A percentile compares a stretch with the other conserved stretches of the same genome.
Evolutionary conservation across 2,797 vertebrate genomes (phyloP).

Genomic region (Bucorvus abyssinicus): DNA sequence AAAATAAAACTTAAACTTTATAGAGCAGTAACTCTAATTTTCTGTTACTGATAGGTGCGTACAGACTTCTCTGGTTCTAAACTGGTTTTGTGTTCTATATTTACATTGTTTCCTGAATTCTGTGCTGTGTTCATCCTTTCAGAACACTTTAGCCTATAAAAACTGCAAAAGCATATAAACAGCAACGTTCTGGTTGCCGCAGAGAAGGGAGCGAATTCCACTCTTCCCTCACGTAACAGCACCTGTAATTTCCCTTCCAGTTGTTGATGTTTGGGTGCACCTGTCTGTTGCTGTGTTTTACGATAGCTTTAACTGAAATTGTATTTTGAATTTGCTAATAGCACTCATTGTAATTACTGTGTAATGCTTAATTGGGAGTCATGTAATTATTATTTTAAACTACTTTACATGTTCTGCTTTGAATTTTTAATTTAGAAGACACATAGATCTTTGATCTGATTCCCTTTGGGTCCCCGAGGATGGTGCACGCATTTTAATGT

Average conservation of each 20-base stretch:
- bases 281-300: slow-evolving; percentile 42
- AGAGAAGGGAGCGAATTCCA: background rate
- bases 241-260: slow-evolving; percentile 8
- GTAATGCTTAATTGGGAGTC: slow-evolving; percentile 63
- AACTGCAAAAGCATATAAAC: background rate
- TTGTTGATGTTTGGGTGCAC: background rate
- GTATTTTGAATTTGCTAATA: slow-evolving; percentile 60
- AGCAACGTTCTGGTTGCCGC: background rate
- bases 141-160: background rate
- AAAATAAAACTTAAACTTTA: background rate
- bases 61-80: background rate
- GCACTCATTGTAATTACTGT: slow-evolving; percentile 72
- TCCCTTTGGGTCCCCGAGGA: slow-evolving; percentile 48
- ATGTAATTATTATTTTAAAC: slow-evolving; percentile 78
- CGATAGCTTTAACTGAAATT: slow-evolving; percentile 29
- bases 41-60: background rate
- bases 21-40: background rate
- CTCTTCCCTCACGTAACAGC: background rate
- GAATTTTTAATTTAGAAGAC: slow-evolving; percentile 72
- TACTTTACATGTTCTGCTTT: slow-evolving; percentile 62
- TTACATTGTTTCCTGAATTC: background rate
- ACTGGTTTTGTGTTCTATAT: background rate
- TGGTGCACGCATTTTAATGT: slow-evolving; percentile 47
- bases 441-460: slow-evolving; percentile 42
- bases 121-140: background rate